Evolutionary conservation across 2,113 vertebrate species (phyloP).

Genomic region (Dasyprocta punctata): DNA sequence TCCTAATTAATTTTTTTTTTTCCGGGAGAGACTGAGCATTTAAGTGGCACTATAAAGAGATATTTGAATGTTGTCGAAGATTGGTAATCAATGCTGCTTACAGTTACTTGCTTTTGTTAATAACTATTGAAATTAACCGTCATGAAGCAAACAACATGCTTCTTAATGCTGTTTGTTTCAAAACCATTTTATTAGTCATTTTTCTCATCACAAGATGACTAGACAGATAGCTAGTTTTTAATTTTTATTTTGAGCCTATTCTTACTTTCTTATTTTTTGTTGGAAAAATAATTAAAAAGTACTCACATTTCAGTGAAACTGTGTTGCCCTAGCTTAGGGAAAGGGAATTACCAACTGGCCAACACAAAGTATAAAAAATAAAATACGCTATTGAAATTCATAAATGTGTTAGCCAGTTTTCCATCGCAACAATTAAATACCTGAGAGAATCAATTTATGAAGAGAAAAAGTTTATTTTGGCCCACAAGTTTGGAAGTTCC

Average conservation of each 20-base stretch:
- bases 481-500: not conserved
- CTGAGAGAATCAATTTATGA: not conserved
- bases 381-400: not conserved
- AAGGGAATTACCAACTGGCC: not conserved
- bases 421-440: not conserved
- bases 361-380: not conserved
- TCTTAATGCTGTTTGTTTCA: not conserved
- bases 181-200: not conserved
- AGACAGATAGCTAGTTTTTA: not conserved
- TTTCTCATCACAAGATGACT: slow-evolving; percentile 35
- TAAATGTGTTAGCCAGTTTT: not conserved
- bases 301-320: slow-evolving; percentile 10
- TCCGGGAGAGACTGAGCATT: slow-evolving; percentile 43
- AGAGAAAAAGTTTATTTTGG: not conserved
- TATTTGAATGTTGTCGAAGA: not conserved
- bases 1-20: slow-evolving; percentile 52
- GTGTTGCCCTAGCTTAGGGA: not conserved
- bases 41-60: not conserved
- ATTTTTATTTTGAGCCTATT: not conserved
- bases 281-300: not conserved
- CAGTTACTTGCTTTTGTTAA: slow-evolving; percentile 39
- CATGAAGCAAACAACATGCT: slow-evolving; percentile 20
- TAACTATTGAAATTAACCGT: slow-evolving; percentile 31
- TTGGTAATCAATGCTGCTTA: not conserved
- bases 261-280: not conserved